Conservation (phyloP, 2,113 vertebrate genomes). For the Nematolebias whitei region DNA sequence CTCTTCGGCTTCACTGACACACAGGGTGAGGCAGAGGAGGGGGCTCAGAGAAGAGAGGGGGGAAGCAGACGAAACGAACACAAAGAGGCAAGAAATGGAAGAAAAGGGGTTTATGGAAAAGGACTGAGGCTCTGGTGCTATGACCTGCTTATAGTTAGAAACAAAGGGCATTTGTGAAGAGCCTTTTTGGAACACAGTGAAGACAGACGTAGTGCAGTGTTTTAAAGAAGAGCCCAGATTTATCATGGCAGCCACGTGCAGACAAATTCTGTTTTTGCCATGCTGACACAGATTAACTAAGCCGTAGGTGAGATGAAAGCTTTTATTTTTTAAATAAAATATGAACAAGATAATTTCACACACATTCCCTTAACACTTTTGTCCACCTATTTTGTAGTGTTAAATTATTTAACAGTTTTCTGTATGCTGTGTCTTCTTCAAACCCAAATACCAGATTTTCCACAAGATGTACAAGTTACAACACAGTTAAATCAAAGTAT, state of each 20-base stretch:
- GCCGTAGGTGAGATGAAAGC: conserved; percentile 51
- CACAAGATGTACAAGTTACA: no score
- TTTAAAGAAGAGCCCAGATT: conserved; percentile 46
- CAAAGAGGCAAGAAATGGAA: conserved; percentile 35
- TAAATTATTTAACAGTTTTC: not conserved
- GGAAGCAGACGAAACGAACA: conserved; percentile 41
- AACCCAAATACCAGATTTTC: no score
- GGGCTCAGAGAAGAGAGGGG: conserved; percentile 58
- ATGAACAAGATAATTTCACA: conserved; percentile 46
- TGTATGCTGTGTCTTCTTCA: not conserved
- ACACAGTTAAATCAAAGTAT: no score
- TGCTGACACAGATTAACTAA: conserved; percentile 63
- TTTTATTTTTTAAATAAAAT: conserved; percentile 44
- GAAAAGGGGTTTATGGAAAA: conserved; percentile 64
- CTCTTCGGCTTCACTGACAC: conserved; percentile 71
- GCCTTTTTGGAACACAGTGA: conserved; percentile 26
- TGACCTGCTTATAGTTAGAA: conserved; percentile 41
- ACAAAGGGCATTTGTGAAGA: conserved; percentile 38
- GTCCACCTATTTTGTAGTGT: conserved; percentile 6
- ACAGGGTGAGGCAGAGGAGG: conserved; percentile 59
- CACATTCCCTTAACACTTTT: conserved; percentile 1
- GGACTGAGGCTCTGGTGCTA: conserved; percentile 38
- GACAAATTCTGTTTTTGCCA: conserved; percentile 56
- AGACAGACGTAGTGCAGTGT: conserved; percentile 31
- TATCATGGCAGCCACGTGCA: conserved; percentile 45